A percentile compares a stretch with the other conserved stretches of the same genome.
Evolutionary conservation across 2,797 vertebrate species (phyloP).

Genomic region (Spea hammondii): DNA sequence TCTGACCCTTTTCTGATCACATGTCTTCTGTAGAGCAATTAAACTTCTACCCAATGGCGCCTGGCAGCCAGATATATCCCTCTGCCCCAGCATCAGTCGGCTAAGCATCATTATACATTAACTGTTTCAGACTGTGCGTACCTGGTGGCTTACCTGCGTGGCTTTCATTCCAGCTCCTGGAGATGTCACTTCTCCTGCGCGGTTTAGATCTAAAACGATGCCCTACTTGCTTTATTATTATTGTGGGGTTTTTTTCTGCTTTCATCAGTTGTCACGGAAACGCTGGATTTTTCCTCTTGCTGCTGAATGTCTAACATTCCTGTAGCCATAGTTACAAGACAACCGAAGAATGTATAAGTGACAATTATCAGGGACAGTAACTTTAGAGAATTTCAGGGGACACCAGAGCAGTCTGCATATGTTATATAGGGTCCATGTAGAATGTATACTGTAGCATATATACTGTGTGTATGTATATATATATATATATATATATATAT

Average conservation of each 20-base stretch:
- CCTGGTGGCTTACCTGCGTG: no score
- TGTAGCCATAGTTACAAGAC: conserved; percentile 75
- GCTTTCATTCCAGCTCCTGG: neutral
- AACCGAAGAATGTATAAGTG: conserved; percentile 55
- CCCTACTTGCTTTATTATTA: conserved; percentile 5
- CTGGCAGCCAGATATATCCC: no score
- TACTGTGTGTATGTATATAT: no score
- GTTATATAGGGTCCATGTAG: no score
- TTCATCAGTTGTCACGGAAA: conserved; percentile 82
- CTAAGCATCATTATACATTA: no score
- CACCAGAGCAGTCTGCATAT: neutral
- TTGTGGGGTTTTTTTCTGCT: conserved; percentile 44
- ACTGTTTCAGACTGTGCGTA: neutral
- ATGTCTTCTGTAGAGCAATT: no score
- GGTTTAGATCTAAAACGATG: conserved; percentile 37
- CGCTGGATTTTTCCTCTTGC: conserved; percentile 61
- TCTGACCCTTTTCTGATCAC: no score
- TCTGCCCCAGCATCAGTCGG: no score
- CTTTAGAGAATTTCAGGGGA: neutral
- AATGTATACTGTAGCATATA: no score
- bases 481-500: no score
- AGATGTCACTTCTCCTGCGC: conserved; percentile 4
- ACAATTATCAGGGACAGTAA: conserved; percentile 49
- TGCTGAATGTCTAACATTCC: conserved; percentile 61
- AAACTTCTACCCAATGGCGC: no score